Conservation (phyloP, 2,888 invertebrate species). For the Melieria crassipennis region DNA sequence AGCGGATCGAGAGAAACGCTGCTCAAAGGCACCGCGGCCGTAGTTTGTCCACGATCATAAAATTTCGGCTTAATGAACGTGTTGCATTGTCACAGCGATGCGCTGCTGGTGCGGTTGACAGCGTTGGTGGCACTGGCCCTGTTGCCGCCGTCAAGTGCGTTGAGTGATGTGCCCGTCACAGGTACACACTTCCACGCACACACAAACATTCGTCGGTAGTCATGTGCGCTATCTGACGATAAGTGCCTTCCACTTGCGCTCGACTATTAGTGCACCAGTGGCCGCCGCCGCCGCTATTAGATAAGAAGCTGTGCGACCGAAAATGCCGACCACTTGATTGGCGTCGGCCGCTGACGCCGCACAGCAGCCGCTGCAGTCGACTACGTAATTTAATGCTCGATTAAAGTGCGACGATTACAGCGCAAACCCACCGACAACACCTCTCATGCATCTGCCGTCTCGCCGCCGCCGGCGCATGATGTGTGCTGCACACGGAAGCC, state of each 20-base stretch:
- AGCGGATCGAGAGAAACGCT: conserved; percentile 13
- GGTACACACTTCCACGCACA: conserved; percentile 19
- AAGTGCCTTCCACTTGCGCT: not conserved
- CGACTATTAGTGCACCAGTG: no score
- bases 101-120: not conserved
- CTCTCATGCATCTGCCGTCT: not conserved
- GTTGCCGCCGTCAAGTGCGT: conserved; percentile 31
- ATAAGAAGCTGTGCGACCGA: not conserved
- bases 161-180: conserved; percentile 34
- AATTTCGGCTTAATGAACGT: conserved; percentile 34
- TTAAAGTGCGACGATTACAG: conserved; percentile 27
- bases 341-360: conserved; percentile 21
- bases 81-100: conserved; percentile 22
- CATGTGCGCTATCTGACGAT: conserved; percentile 13
- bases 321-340: conserved; percentile 30
- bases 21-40: conserved; percentile 13
- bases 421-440: not conserved
- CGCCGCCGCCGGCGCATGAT: not conserved
- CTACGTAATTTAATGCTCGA: conserved; percentile 31
- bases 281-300: no score
- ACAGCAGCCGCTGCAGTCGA: not conserved
- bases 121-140: not conserved
- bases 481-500: conserved; percentile 18
- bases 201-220: conserved; percentile 4
- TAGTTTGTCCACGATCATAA: conserved; percentile 25